Evolutionary conservation across 2,113 vertebrate species (phyloP), one percentile per base, ranked within the genome.

Genomic region (Corythoichthys haematopterus): DNA sequence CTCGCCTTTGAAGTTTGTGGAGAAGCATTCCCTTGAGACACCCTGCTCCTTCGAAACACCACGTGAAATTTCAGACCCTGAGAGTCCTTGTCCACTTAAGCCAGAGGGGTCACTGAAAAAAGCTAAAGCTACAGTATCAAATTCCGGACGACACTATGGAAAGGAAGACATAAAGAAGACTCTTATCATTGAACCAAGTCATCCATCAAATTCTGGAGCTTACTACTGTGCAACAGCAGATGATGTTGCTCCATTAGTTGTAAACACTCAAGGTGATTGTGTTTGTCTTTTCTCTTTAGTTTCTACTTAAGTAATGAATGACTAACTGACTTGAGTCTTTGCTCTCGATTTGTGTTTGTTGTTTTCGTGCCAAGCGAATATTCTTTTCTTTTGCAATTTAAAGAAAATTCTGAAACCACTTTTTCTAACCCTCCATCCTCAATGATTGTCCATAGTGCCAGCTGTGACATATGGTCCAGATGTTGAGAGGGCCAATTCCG

Each of bases 191-290:
- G 90, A 91, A 69, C 88, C 85, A 53, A 90, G 92, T 71, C 90
- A 91, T 37, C 87, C 86, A 0, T 91, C 94, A 76, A 94, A 95
- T 4, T 84, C 91, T 11, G 95, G 94, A 75, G 64, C 80, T 68
- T 96, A 97, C 80, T 93, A 95, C 85, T 95, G 93, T 0, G 94
- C 95, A 87, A 95, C 91, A 76, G 91, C 89, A 47, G 92, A 94
- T 67, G 95, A 95, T 67, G 92, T 94, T 0, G 77, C 94, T 76
- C 92, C 93, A 78, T 94, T 97, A 59, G 92, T 95, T 4, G 84
- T 94, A 85, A 90, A 90, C 80, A 88, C 94, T 75, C 89, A 93
- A 88, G 95, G 95, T 98, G 85, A 92, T 71, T 77, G 12, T 65
- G 1, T 69, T 68, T 80, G 67, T 77, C 16, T 35, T 66, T 74